Evolutionary conservation across 2,113 vertebrate species (phyloP).

Genomic region (Dascyllus trimaculatus): DNA sequence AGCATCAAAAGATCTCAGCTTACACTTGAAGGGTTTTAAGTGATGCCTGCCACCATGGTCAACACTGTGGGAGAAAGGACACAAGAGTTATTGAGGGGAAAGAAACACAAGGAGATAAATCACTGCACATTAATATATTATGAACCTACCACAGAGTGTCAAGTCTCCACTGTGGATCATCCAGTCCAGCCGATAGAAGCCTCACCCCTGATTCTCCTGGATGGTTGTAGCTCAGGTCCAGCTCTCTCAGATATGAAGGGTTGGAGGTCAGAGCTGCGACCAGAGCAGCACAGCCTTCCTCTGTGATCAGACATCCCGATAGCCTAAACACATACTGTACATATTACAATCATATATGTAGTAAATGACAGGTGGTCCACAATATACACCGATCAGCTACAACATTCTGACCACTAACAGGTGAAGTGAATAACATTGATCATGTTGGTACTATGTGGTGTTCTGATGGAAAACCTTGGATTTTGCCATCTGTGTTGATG

Average conservation of each 20-base stretch:
- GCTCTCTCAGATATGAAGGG: neutral
- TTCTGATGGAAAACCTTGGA: too few relatives aligned
- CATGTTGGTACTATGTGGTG: too few relatives aligned
- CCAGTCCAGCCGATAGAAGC: neutral
- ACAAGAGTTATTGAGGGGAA: neutral
- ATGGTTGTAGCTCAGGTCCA: constrained; percentile 17
- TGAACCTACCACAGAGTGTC: constrained; percentile 1
- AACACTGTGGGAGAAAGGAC: neutral
- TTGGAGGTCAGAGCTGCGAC: neutral
- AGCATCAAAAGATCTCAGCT: neutral
- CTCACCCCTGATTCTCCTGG: neutral
- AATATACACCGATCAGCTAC: too few relatives aligned
- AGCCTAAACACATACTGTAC: neutral
- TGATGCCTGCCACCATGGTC: constrained; percentile 6
- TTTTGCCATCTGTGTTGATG: too few relatives aligned
- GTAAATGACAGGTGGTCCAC: too few relatives aligned
- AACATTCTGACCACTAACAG: too few relatives aligned
- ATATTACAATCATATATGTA: too few relatives aligned
- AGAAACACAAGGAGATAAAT: neutral
- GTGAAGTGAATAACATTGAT: too few relatives aligned
- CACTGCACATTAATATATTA: neutral
- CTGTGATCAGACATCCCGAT: constrained; percentile 8
- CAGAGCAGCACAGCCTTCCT: neutral
- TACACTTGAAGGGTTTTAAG: constrained; percentile 17
- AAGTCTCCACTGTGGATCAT: neutral